Percentiles rank a stretch among this genome's conserved stretches.
phyloP scores from a whole-genome alignment of 2,888 invertebrate species.

The Hirtodrosophila cameraria region DNA sequence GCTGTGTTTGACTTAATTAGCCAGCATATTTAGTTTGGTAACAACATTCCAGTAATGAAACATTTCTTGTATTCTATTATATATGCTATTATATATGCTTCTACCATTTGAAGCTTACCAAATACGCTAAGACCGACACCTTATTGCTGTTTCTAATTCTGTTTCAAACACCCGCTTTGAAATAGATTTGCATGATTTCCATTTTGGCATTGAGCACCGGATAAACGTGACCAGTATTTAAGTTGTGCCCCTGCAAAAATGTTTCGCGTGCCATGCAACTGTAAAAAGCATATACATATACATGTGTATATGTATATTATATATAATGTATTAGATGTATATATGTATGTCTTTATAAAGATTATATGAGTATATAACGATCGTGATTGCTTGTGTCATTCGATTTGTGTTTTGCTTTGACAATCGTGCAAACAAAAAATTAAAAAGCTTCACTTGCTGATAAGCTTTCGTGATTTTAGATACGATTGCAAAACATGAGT shows the following conservation, averaged over 20 bases:
- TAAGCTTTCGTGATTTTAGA: slow-evolving; percentile 40
- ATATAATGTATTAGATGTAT: not conserved
- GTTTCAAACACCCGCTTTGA: not conserved
- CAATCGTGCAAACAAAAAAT: slow-evolving; percentile 11
- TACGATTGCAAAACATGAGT: not conserved
- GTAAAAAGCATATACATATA: slow-evolving; percentile 16
- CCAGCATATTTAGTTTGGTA: too few species aligned
- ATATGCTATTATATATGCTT: too few species aligned
- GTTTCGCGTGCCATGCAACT: slow-evolving; percentile 25
- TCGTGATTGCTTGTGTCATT: slow-evolving; percentile 5
- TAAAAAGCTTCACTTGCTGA: slow-evolving; percentile 24
- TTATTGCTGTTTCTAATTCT: not conserved
- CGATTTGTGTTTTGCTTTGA: slow-evolving; percentile 18
- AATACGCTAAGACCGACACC: not conserved
- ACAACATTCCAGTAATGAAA: too few species aligned
- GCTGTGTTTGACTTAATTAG: too few species aligned
- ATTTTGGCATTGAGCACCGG: slow-evolving; percentile 60
- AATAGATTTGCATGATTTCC: slow-evolving; percentile 51
- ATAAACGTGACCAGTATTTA: slow-evolving; percentile 73
- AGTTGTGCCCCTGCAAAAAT: slow-evolving; percentile 18
- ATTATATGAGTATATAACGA: slow-evolving; percentile 2
- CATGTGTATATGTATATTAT: slow-evolving; percentile 10
- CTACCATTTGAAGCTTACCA: too few species aligned
- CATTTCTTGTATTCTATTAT: too few species aligned
- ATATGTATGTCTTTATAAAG: slow-evolving; percentile 10